phyloP scores from a whole-genome alignment of 2,888 invertebrate species.

The Orthonevra nobilis region DNA sequence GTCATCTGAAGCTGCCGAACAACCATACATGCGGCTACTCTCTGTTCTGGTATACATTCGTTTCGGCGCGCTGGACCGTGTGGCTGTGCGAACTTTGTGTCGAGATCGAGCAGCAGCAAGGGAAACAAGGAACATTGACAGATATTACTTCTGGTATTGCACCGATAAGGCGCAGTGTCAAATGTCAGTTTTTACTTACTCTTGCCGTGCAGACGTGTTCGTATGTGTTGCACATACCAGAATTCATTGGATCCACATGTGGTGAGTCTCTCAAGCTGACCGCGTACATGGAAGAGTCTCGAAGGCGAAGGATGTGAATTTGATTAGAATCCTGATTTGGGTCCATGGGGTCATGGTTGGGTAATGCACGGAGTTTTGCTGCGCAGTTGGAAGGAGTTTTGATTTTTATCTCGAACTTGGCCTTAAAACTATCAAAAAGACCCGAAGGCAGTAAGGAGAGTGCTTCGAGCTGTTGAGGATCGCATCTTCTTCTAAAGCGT shows the following conservation, averaged over 20 bases:
- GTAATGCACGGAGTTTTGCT: too few species aligned
- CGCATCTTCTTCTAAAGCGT: too few species aligned
- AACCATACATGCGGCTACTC: conserved; percentile 49
- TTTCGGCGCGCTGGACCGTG: not conserved
- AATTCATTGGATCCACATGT: conserved; percentile 29
- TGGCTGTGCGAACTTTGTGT: conserved; percentile 21
- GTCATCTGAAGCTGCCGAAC: conserved; percentile 30
- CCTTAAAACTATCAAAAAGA: too few species aligned
- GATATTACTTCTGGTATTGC: conserved; percentile 68
- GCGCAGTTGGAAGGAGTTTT: too few species aligned
- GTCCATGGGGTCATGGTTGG: too few species aligned
- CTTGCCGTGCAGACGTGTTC: conserved; percentile 23
- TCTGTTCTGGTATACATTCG: conserved; percentile 4
- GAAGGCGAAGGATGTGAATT: too few species aligned
- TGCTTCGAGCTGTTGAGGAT: too few species aligned
- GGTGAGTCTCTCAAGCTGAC: conserved; percentile 11
- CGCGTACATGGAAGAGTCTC: too few species aligned
- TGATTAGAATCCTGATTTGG: too few species aligned
- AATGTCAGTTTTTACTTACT: conserved; percentile 58
- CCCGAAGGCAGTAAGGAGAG: too few species aligned
- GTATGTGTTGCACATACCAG: conserved; percentile 29
- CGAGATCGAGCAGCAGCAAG: conserved; percentile 3
- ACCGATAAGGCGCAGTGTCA: conserved; percentile 68
- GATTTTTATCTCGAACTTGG: too few species aligned
- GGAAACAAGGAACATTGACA: conserved; percentile 53